Percentiles rank a stretch among this genome's conserved stretches.
Conservation (phyloP, 2,113 vertebrate species). For the Odontophorus gujanensis region DNA sequence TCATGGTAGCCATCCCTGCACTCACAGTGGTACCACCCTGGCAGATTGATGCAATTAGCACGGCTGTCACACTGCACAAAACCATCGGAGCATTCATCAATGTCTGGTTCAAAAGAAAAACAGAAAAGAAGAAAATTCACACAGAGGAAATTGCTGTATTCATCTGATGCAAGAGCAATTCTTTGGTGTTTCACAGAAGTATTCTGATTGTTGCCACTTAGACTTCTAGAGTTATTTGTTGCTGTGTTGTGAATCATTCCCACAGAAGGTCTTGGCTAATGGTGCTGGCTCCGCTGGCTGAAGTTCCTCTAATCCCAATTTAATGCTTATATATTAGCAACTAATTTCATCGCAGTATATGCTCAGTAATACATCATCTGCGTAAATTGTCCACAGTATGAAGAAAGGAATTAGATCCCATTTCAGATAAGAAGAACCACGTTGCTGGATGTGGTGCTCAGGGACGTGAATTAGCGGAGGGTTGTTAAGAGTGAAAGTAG, state of each 20-base stretch:
- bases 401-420: background rate
- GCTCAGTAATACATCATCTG: background rate
- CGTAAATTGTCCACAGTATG: background rate
- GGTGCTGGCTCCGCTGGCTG: background rate
- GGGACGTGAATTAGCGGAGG: no score
- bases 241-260: background rate
- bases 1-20: conserved; percentile 98
- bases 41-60: conserved; percentile 95
- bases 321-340: background rate
- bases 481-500: no score
- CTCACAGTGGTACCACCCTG: conserved; percentile 99
- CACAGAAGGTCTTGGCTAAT: background rate
- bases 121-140: conserved; percentile 27
- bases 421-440: background rate
- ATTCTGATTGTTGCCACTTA: background rate
- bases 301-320: background rate
- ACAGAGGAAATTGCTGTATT: background rate
- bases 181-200: background rate
- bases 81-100: conserved; percentile 94
- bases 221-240: background rate
- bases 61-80: conserved; percentile 96
- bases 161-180: background rate
- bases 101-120: conserved; percentile 81
- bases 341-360: background rate
- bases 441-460: background rate